Conservation (phyloP, 2,113 vertebrate species). For the Rousettus leschenaultii region DNA sequence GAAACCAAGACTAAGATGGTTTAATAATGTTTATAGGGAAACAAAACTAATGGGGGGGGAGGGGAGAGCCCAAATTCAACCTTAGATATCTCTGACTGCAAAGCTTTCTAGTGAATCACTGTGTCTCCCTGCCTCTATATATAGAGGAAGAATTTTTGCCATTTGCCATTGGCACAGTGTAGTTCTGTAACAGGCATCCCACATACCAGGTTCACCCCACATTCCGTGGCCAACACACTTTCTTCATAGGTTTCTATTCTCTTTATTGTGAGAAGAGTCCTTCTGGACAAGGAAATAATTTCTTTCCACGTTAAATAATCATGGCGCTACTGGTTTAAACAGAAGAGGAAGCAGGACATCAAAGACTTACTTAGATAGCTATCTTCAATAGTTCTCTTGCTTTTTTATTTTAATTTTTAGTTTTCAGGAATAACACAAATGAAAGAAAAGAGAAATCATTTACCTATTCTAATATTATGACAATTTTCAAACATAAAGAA, state of each 20-base stretch:
- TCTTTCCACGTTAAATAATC: not conserved
- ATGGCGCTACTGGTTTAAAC: not conserved
- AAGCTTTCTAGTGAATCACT: not conserved
- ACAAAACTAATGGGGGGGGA: not conserved
- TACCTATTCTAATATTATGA: not conserved
- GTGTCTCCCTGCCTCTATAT: not conserved
- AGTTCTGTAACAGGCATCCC: not conserved
- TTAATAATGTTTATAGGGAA: not conserved
- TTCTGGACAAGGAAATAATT: not conserved
- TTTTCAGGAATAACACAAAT: not conserved
- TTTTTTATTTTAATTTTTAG: not conserved
- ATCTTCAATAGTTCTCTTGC: not conserved
- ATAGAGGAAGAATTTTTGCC: not conserved
- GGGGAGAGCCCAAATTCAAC: not conserved
- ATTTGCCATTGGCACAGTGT: accelerated
- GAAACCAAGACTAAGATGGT: not conserved
- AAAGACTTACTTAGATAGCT: not conserved
- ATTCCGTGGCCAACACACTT: not conserved
- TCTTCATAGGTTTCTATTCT: not conserved
- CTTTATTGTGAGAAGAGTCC: not conserved
- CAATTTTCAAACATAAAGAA: not conserved
- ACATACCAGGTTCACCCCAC: accelerated
- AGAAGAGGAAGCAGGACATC: not conserved
- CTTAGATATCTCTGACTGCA: not conserved
- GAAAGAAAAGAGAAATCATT: not conserved